Evolutionary conservation across 2,113 vertebrate genomes (phyloP).

Genomic region (Sapajus apella): DNA sequence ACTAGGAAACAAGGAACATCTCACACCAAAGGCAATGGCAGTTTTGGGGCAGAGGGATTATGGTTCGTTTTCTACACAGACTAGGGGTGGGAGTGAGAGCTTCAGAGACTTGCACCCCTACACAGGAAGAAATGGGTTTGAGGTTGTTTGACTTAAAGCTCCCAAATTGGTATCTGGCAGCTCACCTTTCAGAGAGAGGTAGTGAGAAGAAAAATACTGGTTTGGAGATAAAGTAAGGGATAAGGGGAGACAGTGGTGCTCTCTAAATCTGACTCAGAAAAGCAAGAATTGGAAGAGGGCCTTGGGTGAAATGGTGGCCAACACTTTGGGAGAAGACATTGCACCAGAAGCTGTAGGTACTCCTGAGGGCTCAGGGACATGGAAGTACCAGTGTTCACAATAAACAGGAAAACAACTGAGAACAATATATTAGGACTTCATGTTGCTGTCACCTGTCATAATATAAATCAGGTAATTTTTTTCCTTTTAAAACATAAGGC

Average conservation of each 20-base stretch:
- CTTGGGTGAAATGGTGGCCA: constrained; percentile 32
- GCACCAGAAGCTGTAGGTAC: constrained; percentile 76
- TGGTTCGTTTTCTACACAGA: constrained; percentile 78
- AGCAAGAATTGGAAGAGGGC: neutral
- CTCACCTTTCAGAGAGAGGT: constrained; percentile 52
- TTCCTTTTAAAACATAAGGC: constrained; percentile 85
- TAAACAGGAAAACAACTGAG: constrained; percentile 80
- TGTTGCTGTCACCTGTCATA: constrained; percentile 88
- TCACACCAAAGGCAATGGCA: constrained; percentile 64
- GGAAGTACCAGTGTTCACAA: constrained; percentile 84
- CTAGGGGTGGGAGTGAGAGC: constrained; percentile 60
- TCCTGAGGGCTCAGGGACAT: constrained; percentile 75
- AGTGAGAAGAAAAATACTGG: neutral
- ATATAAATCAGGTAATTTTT: constrained; percentile 84
- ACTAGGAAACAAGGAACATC: constrained; percentile 45
- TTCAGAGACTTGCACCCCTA: constrained; percentile 68
- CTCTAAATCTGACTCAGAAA: constrained; percentile 36
- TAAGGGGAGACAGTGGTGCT: neutral
- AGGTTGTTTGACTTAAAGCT: constrained; percentile 65
- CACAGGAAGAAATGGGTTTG: constrained; percentile 63
- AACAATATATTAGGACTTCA: constrained; percentile 87
- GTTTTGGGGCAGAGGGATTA: neutral
- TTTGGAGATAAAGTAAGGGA: constrained; percentile 44
- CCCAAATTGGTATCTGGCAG: constrained; percentile 61
- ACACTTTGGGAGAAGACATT: constrained; percentile 70